Conservation (phyloP, 2,888 invertebrate species). For the Brachyptera putata region DNA sequence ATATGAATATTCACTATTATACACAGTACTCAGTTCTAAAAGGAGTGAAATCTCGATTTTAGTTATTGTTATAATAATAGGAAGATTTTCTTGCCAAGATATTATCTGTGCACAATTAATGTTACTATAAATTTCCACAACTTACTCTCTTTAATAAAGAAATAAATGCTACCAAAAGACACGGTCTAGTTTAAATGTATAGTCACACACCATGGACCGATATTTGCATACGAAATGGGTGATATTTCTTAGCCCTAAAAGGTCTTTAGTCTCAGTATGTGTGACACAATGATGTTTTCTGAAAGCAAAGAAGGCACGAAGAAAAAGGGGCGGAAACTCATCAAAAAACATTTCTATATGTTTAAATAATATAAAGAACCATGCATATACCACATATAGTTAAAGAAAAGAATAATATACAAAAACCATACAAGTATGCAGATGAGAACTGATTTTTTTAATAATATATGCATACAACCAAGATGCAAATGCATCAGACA, state of each 20-base stretch:
- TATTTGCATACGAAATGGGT: conserved; percentile 17
- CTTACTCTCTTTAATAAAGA: too few species aligned
- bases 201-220: too few species aligned
- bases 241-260: conserved; percentile 13
- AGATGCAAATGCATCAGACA: conserved; percentile 4
- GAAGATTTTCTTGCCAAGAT: too few species aligned
- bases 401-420: conserved; percentile 9
- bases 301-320: not conserved
- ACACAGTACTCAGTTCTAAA: too few species aligned
- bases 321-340: conserved; percentile 13
- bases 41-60: too few species aligned
- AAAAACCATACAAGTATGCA: conserved; percentile 16
- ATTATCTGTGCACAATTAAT: too few species aligned
- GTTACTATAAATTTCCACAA: too few species aligned
- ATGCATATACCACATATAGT: too few species aligned
- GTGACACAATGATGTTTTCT: conserved; percentile 14
- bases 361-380: not conserved
- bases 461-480: conserved; percentile 12
- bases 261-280: conserved; percentile 11
- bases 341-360: not conserved
- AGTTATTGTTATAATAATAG: too few species aligned
- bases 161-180: too few species aligned
- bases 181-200: too few species aligned
- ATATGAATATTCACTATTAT: too few species aligned
- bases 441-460: conserved; percentile 12